Evolutionary conservation across 2,797 vertebrate species (phyloP).

Genomic region (Sciurus vulgaris): DNA sequence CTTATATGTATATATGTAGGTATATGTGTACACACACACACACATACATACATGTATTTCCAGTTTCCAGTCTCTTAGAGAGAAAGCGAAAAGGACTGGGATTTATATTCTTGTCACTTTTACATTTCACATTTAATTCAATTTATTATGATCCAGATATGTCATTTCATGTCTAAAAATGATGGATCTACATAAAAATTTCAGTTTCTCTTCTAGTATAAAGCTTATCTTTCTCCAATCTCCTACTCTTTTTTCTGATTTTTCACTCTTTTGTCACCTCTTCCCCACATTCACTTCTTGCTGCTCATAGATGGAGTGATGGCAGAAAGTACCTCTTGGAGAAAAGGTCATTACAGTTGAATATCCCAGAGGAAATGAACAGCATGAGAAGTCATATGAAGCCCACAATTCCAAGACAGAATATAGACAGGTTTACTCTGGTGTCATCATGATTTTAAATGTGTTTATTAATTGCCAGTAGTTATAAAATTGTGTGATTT

Average conservation of each 20-base stretch:
- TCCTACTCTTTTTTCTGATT: not conserved
- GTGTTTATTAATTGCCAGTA: conserved; percentile 27
- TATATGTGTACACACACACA: no score
- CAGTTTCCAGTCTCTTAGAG: not conserved
- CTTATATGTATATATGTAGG: not conserved
- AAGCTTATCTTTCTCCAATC: not conserved
- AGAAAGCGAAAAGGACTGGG: not conserved
- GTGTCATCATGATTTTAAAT: not conserved
- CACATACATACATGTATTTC: not conserved
- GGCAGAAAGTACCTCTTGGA: no score
- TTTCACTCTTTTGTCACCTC: not conserved
- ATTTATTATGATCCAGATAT: not conserved
- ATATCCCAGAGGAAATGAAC: not conserved
- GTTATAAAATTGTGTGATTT: conserved; percentile 14
- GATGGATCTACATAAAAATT: not conserved
- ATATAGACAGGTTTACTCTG: not conserved
- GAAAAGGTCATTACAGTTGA: not conserved
- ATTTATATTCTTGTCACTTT: not conserved
- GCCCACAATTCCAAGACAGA: not conserved
- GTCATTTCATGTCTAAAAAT: not conserved
- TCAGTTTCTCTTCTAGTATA: not conserved
- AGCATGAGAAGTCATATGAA: not conserved
- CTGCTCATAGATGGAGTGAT: not conserved
- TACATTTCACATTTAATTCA: not conserved
- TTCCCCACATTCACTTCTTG: not conserved